phyloP scores from a whole-genome alignment of 2,888 invertebrate species.

The Eristalis arbustorum region DNA sequence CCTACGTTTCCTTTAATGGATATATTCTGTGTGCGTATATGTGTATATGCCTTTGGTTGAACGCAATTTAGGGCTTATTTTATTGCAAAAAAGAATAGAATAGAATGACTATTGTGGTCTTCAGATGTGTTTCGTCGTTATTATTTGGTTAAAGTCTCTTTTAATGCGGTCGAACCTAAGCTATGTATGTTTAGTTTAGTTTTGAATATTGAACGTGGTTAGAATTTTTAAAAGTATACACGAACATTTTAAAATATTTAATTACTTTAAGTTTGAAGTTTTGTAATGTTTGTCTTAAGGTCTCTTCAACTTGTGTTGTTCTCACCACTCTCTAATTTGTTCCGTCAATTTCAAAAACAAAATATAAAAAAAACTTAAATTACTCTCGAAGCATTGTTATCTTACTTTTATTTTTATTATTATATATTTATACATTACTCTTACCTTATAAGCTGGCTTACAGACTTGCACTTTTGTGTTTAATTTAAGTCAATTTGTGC shows the following conservation, averaged over 20 bases:
- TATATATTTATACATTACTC: too few species aligned
- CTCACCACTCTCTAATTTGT: too few species aligned
- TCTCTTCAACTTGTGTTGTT: too few species aligned
- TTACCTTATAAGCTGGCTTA: too few species aligned
- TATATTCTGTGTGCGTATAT: conserved; percentile 9
- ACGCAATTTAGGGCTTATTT: conserved; percentile 64
- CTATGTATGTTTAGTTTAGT: background rate
- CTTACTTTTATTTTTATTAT: too few species aligned
- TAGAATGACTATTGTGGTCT: conserved; percentile 9
- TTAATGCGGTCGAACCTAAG: background rate
- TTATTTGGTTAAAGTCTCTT: conserved; percentile 32
- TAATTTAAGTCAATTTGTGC: too few species aligned
- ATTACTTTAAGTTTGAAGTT: too few species aligned
- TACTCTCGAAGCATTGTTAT: too few species aligned
- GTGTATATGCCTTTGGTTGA: conserved; percentile 16
- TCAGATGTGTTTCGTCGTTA: conserved; percentile 7
- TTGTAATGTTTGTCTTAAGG: too few species aligned
- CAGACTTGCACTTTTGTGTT: too few species aligned
- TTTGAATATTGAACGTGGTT: background rate
- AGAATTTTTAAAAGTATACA: background rate
- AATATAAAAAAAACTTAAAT: too few species aligned
- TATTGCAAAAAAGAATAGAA: conserved; percentile 35
- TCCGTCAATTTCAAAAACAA: too few species aligned
- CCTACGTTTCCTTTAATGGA: conserved; percentile 45
- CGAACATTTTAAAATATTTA: background rate